A percentile compares a stretch with the other conserved stretches of the same genome.
phyloP scores from a whole-genome alignment of 1,140 invertebrate species.

The Leptoteleia sp. region DNA sequence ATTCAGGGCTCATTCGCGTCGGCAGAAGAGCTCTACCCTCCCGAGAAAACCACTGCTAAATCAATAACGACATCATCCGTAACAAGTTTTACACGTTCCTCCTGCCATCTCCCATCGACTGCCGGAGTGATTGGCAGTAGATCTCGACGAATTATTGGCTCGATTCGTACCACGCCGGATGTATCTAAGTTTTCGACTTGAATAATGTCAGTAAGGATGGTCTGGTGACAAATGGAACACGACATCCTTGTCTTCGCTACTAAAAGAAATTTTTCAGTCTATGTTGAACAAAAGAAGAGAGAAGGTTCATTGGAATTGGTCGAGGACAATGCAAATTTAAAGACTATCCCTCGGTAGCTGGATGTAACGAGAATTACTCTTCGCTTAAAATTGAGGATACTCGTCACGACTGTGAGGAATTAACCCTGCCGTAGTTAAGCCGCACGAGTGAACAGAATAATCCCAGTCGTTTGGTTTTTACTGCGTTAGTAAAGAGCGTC shows the following conservation, averaged over 20 bases:
- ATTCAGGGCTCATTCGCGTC: constrained; percentile 19
- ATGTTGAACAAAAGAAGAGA: no score
- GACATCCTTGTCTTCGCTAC: neutral
- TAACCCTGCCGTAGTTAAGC: constrained; percentile 5
- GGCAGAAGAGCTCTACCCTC: constrained; percentile 65
- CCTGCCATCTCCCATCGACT: constrained; percentile 13
- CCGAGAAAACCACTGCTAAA: constrained; percentile 71
- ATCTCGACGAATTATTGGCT: no score
- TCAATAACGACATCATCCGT: constrained; percentile 75
- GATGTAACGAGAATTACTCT: constrained; percentile 32
- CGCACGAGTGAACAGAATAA: constrained; percentile 15
- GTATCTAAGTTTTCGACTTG: no score
- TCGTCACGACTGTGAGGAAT: constrained; percentile 33
- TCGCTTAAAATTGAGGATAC: constrained; percentile 57
- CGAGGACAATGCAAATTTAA: constrained; percentile 21
- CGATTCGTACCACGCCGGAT: no score
- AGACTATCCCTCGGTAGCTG: constrained; percentile 8
- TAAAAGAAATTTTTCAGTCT: no score
- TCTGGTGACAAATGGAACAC: neutral
- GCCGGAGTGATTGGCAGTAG: constrained; percentile 43
- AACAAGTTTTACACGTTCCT: constrained; percentile 71
- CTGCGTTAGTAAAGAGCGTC: constrained; percentile 44
- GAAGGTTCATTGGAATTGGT: constrained; percentile 22
- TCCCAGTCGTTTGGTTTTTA: constrained; percentile 18
- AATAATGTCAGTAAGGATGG: no score